These are phyloP conservation scores for Manacus vitellinus DNA, from an alignment of 2,113 vertebrate species.

Conservation along the genomic window DNA sequence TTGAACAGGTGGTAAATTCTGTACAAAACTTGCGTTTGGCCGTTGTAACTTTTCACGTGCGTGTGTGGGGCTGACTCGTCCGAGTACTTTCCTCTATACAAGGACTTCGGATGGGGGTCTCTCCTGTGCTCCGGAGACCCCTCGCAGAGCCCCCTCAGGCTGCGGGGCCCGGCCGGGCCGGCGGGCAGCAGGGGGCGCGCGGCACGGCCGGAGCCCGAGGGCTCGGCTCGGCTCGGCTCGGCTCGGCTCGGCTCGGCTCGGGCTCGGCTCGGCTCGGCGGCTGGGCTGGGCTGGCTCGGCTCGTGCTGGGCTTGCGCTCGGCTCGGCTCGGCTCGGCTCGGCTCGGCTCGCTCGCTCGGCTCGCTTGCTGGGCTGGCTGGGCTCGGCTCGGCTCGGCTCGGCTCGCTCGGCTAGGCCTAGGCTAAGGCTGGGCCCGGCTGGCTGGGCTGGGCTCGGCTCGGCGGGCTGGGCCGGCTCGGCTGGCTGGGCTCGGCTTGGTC, in stretches of 20 bases:
- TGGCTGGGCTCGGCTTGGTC: too few relatives aligned
- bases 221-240: neutral
- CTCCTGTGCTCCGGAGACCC: neutral
- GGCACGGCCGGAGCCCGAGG: conserved; percentile 83
- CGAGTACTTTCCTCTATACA: neutral
- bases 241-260: neutral
- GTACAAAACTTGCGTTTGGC: neutral
- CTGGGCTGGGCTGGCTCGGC: neutral
- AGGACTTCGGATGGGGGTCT: neutral
- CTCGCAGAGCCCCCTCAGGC: neutral
- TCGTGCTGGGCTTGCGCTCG: too few relatives aligned
- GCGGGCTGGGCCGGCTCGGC: neutral
- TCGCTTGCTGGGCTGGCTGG: too few relatives aligned
- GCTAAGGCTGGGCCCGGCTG: neutral
- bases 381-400: too few relatives aligned
- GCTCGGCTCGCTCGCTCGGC: too few relatives aligned
- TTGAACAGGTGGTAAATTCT: neutral
- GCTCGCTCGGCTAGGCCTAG: too few relatives aligned
- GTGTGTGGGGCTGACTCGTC: fast-evolving
- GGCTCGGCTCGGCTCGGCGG: neutral
- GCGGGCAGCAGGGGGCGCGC: conserved; percentile 90
- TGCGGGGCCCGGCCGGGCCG: neutral
- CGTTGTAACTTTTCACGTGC: neutral
- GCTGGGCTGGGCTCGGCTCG: neutral
- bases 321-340: too few relatives aligned